Base-by-base conservation (phyloP, 2,888 invertebrate genomes). In the Dinocampus coccinellae region DNA sequence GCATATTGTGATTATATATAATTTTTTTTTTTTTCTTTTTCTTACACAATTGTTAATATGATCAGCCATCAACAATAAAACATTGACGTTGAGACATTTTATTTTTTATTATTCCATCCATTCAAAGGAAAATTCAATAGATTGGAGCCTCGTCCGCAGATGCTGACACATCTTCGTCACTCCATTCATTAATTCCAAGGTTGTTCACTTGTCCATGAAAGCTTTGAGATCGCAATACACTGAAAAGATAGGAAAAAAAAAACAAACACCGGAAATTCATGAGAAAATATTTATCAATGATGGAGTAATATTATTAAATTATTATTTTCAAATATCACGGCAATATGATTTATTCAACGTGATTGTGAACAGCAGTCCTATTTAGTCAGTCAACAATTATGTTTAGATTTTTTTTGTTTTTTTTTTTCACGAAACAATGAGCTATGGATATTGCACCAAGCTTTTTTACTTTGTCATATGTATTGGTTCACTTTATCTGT, bases 191-290 rank as follows among this genome's bases (percentile, higher is more conserved):
- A 29, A 88, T 82, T 16, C 88, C 88, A 73, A 86, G 82, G 76
- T 16, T 39, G n/a, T 89, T 82, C 79, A 90, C 88, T 39, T 90
- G 90, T 60, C 91, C 91, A 85, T 91, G 91, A 87, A 91, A 91
- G 75, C 91, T 91, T 85, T 91, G 91, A 78, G 91, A 91, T 79
- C 91, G 89, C 73, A 90, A 88, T 77, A 91, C 91, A 83, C 90
- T 90, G 89, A 70, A 85, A 85, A 66, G 70, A 78, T 66, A 75
- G 60, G 26, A 34, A 77, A 73, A 67, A 36, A 57, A 24, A 57
- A 29, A 29, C 16, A 58, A 33, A 58, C 47, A 47, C 47, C 47
- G 47, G 47, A 73, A 69, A 69, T 72, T 29, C 42, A 64, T 66
- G 53, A 58, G 61, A 29, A 72, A 76, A 24, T 47, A 47, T 47